Evolutionary conservation across 2,113 vertebrate genomes (phyloP).

Genomic region (Nannospalax galili): DNA sequence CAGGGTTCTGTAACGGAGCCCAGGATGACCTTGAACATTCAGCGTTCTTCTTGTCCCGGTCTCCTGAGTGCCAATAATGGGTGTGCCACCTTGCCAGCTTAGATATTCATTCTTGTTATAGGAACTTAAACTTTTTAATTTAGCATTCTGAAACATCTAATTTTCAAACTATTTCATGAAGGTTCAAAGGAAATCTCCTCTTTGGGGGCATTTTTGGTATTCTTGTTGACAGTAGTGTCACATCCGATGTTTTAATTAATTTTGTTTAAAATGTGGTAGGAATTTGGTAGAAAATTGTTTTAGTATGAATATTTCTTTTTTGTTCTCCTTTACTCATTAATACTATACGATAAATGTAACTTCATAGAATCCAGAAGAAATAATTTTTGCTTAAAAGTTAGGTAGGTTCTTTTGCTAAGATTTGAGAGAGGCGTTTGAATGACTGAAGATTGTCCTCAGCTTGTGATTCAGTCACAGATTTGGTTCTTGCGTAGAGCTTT

Average conservation of each 20-base stretch:
- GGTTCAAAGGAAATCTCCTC: neutral
- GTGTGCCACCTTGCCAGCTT: too few species aligned
- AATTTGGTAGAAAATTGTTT: constrained; percentile 75
- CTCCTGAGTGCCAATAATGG: too few species aligned
- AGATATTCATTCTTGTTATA: too few species aligned
- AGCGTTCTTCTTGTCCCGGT: neutral
- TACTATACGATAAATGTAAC: constrained; percentile 73
- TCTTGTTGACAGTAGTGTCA: neutral
- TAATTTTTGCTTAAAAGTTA: neutral
- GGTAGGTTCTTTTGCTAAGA: neutral
- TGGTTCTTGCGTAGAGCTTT: constrained; percentile 73
- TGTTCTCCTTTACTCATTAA: constrained; percentile 67
- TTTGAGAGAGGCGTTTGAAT: neutral
- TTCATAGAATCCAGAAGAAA: constrained; percentile 29
- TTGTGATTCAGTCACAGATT: constrained; percentile 76
- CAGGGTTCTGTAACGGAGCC: too few species aligned
- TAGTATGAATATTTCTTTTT: constrained; percentile 66
- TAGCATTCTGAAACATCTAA: neutral
- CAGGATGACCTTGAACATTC: neutral
- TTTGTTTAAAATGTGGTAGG: constrained; percentile 77
- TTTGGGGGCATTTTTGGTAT: neutral
- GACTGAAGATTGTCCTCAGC: neutral
- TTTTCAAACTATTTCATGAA: neutral
- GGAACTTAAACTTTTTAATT: neutral
- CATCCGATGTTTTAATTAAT: constrained; percentile 71